Evolutionary conservation across 2,113 vertebrate genomes (phyloP).

Genomic region (Microtus oregoni): DNA sequence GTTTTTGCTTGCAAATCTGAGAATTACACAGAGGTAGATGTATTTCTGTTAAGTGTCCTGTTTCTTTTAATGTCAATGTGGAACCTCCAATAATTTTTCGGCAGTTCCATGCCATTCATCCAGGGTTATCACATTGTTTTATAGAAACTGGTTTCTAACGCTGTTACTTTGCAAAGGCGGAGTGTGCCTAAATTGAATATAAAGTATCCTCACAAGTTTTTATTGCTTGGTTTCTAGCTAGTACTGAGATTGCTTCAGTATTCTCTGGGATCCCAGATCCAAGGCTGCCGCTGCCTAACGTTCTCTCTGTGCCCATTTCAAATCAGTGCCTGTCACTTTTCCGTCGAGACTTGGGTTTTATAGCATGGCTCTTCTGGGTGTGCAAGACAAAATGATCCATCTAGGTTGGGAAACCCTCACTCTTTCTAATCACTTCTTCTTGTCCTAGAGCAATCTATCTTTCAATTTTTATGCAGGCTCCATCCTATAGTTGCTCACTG

Average conservation of each 20-base stretch:
- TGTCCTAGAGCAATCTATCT: not conserved
- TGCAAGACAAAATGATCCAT: not conserved
- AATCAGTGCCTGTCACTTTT: not conserved
- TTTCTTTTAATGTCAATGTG: not conserved
- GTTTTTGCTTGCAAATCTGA: not conserved
- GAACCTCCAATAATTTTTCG: not conserved
- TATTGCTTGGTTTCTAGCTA: conserved; percentile 6
- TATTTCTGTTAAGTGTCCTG: not conserved
- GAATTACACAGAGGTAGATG: not conserved
- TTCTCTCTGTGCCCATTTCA: not conserved
- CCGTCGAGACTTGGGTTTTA: not conserved
- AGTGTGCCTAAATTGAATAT: conserved; percentile 8
- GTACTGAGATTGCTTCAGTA: not conserved
- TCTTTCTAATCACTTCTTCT: conserved; percentile 20
- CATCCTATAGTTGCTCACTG: not conserved
- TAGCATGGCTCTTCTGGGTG: not conserved
- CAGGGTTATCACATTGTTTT: not conserved
- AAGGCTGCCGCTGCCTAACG: not conserved
- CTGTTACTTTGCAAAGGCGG: not conserved
- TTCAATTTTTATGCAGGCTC: not conserved
- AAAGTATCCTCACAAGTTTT: not conserved
- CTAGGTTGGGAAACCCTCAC: not conserved
- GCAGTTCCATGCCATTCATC: not conserved
- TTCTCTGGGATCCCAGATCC: not conserved
- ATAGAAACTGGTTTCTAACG: not conserved